A percentile compares a stretch with the other conserved stretches of the same genome.
Conservation (phyloP, 2,797 vertebrate genomes). For the Echeneis naucrates region DNA sequence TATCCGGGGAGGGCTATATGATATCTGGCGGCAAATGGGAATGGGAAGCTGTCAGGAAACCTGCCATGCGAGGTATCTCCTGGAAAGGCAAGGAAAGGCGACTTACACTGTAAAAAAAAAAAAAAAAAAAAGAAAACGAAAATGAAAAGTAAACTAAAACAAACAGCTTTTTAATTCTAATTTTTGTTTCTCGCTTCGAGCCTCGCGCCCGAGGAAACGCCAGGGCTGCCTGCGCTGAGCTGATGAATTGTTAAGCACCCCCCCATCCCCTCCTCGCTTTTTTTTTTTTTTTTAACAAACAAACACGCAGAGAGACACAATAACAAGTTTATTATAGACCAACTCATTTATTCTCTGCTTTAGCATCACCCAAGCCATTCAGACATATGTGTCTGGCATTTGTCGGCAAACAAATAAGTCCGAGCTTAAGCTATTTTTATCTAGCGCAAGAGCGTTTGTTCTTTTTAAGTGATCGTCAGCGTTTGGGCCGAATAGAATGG, state of each 20-base stretch:
- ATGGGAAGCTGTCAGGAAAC: constrained; percentile 65
- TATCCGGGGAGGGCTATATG: constrained; percentile 67
- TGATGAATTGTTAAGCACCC: constrained; percentile 66
- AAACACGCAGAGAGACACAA: constrained; percentile 77
- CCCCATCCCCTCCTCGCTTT: not conserved
- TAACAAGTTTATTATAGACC: constrained; percentile 83
- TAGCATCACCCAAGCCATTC: constrained; percentile 80
- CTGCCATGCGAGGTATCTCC: constrained; percentile 26
- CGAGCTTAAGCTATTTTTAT: constrained; percentile 88
- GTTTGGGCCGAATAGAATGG: constrained; percentile 84
- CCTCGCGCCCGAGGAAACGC: constrained; percentile 47
- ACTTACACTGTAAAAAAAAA: constrained; percentile 53
- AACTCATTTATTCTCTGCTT: constrained; percentile 84
- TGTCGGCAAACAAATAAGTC: constrained; percentile 86
- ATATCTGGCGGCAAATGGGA: constrained; percentile 78
- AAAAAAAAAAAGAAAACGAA: not conserved
- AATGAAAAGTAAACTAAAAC: constrained; percentile 8
- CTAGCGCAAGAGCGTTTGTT: constrained; percentile 81
- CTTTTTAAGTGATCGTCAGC: constrained; percentile 86
- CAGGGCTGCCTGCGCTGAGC: constrained; percentile 67
- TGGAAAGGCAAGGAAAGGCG: too few species aligned
- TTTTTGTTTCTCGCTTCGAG: constrained; percentile 34
- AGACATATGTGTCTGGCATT: constrained; percentile 86
- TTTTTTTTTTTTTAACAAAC: constrained; percentile 52
- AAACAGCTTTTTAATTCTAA: constrained; percentile 31